Percentiles rank a stretch among this genome's conserved stretches.
Conservation (phyloP, 2,797 vertebrate genomes). For the Rachycentron canadum region DNA sequence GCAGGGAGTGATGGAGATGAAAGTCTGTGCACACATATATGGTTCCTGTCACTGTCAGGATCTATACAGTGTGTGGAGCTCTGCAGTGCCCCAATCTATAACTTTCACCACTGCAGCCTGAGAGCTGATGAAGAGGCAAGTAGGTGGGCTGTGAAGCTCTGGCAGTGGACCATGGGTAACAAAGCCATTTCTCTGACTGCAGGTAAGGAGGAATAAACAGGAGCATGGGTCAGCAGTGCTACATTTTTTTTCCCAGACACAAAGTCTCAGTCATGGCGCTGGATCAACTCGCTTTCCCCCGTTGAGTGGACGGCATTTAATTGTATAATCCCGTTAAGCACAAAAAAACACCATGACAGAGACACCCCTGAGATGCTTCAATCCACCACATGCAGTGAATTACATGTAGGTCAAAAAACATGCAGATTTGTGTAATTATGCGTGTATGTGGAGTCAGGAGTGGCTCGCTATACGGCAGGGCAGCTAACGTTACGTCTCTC, state of each 20-base stretch:
- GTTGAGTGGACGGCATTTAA: conserved; percentile 57
- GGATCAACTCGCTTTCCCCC: conserved; percentile 46
- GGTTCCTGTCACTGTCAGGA: not conserved
- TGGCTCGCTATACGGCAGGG: conserved; percentile 29
- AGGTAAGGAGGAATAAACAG: conserved; percentile 16
- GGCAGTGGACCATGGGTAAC: not conserved
- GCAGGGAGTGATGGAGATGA: conserved; percentile 30
- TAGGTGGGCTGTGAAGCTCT: conserved; percentile 4
- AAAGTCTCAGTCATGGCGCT: not conserved
- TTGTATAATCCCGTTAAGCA: conserved; percentile 71
- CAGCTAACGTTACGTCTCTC: conserved; percentile 36
- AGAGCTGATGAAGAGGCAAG: conserved; percentile 41
- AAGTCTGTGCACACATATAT: conserved; percentile 3
- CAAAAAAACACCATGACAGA: conserved; percentile 56
- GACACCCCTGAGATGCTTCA: conserved; percentile 67
- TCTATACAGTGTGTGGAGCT: conserved; percentile 4
- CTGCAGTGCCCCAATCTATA: conserved; percentile 17
- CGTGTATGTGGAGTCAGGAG: conserved; percentile 59
- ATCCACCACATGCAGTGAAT: conserved; percentile 67
- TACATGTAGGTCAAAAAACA: conserved; percentile 77
- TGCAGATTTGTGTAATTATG: conserved; percentile 76
- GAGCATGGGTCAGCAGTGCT: not conserved
- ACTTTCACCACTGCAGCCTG: conserved; percentile 6
- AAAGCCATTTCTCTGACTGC: conserved; percentile 13
- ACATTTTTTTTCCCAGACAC: not conserved